Conservation (phyloP, 2,797 vertebrate species). For the Sebastes flavidus region DNA sequence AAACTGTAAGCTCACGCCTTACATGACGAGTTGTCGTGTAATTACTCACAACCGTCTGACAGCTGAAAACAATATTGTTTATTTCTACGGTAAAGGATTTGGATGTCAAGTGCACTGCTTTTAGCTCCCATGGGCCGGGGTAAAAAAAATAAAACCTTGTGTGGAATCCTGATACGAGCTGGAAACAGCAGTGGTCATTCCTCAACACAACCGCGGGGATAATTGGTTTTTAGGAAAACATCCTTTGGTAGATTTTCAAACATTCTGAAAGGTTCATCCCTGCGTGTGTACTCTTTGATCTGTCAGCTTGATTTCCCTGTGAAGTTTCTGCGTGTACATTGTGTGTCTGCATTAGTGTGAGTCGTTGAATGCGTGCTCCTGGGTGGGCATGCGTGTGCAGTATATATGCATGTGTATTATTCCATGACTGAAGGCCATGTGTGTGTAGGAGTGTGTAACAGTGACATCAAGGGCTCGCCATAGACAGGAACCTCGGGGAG, state of each 20-base stretch:
- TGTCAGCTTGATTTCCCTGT: slow-evolving; percentile 52
- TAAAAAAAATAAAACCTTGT: background rate
- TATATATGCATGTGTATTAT: slow-evolving; percentile 26
- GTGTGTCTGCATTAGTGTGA: slow-evolving; percentile 34
- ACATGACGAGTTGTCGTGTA: slow-evolving; percentile 19
- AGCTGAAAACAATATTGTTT: slow-evolving; percentile 29
- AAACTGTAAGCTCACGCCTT: background rate
- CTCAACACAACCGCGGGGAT: slow-evolving; percentile 46
- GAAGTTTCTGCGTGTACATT: slow-evolving; percentile 43
- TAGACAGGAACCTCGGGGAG: slow-evolving; percentile 54
- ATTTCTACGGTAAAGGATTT: slow-evolving; percentile 21
- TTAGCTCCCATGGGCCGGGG: background rate
- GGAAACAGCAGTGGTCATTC: slow-evolving; percentile 59
- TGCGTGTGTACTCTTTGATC: slow-evolving; percentile 59
- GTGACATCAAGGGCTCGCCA: slow-evolving; percentile 62
- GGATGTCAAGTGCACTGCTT: slow-evolving; percentile 15
- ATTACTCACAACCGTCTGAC: slow-evolving; percentile 33
- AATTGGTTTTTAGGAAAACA: slow-evolving; percentile 57
- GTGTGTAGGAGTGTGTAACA: slow-evolving; percentile 45
- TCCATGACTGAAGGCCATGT: slow-evolving; percentile 43
- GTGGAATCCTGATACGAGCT: slow-evolving; percentile 54
- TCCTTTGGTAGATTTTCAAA: slow-evolving; percentile 62
- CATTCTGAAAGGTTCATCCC: slow-evolving; percentile 53
- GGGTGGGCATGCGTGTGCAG: slow-evolving; percentile 31
- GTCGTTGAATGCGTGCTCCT: slow-evolving; percentile 19